Base-by-base conservation (phyloP, 2,888 invertebrate species). In the Yponomeuta cagnagella region DNA sequence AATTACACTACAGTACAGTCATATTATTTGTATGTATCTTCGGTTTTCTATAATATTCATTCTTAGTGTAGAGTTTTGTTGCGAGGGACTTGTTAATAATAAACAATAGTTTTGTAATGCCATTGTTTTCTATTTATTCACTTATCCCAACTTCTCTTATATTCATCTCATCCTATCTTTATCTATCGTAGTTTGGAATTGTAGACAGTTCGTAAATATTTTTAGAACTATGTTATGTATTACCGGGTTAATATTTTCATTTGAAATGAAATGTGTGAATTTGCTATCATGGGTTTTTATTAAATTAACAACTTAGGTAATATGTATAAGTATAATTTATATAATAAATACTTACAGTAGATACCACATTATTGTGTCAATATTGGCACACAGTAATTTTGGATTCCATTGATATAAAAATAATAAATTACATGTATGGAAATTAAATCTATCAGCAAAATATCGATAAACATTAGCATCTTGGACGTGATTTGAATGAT, bases 41-140 rank as follows among this genome's bases (percentile, higher is more conserved):
- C 15, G 15, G 52, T 12, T 12, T 15, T 58, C 52, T 15, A 58
- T 83, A 84, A 78, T 78, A 77, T 85, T 84, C 79, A 73, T 74
- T 72, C 77, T 80, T 90, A 90, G 87, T 81, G 84, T 90, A 89
- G 87, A 85, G 78, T 83, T 89, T 87, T 89, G 79, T 80, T 81
- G 79, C 80, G 86, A 89, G 83, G 82, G 83, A 89, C 87, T 68
- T 89, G 85, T 87, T 87, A 88, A 89, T 87, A 88, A 89, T 89
- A 91, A 91, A 88, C 80, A 77, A 86, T 89, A 89, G 89, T 86
- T 89, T 88, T 90, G 82, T 88, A 88, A 86, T 79, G 82, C 85
- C 87, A 84, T 82, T 80, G 81, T 78, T 84, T 83, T 87, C 87
- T 82, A 84, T 85, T 85, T 81, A 80, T 75, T 75, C 74, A 73